Conservation (phyloP, 1,140 invertebrate species). For the Trinorchestia longiramus region DNA sequence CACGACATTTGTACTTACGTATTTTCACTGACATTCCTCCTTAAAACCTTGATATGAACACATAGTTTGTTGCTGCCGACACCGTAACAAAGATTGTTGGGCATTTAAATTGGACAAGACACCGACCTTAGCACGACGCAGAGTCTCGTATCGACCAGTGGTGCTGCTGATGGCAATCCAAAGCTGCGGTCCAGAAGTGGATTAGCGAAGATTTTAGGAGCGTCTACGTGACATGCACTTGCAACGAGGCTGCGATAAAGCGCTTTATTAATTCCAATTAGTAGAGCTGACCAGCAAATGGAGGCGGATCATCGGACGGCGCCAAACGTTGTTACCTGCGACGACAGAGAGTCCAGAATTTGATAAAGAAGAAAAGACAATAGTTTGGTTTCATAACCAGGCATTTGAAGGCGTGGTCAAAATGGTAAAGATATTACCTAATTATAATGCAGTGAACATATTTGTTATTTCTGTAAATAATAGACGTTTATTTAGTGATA, state of each 20-base stretch:
- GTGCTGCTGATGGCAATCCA: constrained; percentile 1
- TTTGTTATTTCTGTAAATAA: background rate
- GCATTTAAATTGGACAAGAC: background rate
- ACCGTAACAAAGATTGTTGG: background rate
- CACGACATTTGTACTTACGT: too few species aligned
- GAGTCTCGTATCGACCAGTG: background rate
- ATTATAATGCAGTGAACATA: background rate
- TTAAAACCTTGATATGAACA: background rate
- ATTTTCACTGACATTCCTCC: too few species aligned
- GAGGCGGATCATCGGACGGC: background rate
- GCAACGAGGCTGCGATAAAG: background rate
- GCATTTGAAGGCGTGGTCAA: background rate
- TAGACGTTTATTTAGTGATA: too few species aligned
- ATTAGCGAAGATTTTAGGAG: constrained; percentile 48
- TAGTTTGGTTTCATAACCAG: background rate
- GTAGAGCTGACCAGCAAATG: constrained; percentile 6
- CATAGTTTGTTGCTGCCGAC: background rate
- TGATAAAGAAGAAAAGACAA: background rate
- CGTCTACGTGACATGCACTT: background rate
- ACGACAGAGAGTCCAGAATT: background rate
- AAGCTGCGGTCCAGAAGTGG: constrained; percentile 21
- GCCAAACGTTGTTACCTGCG: background rate
- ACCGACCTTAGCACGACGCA: background rate
- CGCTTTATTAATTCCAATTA: constrained; percentile 49
- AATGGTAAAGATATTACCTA: background rate